Evolutionary conservation across 2,888 invertebrate genomes (phyloP), one percentile per base, ranked within the genome.

Genomic region (Selenia dentaria): DNA sequence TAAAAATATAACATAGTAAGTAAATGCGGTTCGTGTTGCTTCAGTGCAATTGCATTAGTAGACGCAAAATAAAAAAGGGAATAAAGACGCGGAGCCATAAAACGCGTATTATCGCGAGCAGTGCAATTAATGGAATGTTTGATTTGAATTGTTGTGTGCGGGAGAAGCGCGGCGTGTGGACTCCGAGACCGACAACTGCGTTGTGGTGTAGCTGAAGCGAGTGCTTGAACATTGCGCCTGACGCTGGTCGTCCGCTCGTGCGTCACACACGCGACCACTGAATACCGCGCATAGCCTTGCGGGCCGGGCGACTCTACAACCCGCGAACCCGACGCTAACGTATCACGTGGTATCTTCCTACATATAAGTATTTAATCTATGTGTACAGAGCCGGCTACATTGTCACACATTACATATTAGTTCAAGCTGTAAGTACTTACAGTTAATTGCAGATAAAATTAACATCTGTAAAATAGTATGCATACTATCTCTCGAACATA

Each of bases 21-120:
- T n/a, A n/a, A 74, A 78, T 79, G 79, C 67, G 65, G 77, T 72
- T 74, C 75, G 79, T 74, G 76, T 68, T 80, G 82, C 79, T 85
- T 79, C 83, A 83, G 65, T 87, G 86, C 84, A 87, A 87, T 88
- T 85, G 86, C 82, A 87, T 87, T 89, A 85, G 69, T 68, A 69
- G 74, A 80, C 70, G 77, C 69, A 80, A 82, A 80, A 85, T 87
- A 85, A 85, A 84, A 86, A 79, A 77, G 71, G 78, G 81, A 83
- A 85, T 82, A 83, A 83, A 85, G 79, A 76, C 75, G 69, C 67
- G 64, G 60, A 64, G 84, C 67, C 78, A 83, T 86, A 87, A 89
- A 89, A 81, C 73, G 25, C 10, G 73, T 77, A 81, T 82, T 84
- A 87, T 85, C 82, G 83, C 75, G 72, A 74, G 70, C 77, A 70